phyloP scores from a whole-genome alignment of 2,113 vertebrate species.

The Trematomus loennbergii region DNA sequence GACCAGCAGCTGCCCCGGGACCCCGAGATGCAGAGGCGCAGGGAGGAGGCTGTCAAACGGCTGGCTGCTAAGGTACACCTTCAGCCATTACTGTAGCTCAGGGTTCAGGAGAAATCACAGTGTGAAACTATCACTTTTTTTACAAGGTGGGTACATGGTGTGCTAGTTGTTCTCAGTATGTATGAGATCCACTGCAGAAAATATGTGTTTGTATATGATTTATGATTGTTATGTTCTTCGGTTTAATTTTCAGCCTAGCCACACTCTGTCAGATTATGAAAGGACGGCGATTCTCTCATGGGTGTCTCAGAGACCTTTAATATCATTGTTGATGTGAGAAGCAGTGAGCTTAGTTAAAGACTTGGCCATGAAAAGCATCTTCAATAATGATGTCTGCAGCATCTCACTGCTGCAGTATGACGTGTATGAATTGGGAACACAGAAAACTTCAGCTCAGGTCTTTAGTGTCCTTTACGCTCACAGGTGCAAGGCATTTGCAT shows the following conservation, averaged over 20 bases:
- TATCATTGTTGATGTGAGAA: slow-evolving; percentile 41
- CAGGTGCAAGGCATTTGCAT: slow-evolving; percentile 13
- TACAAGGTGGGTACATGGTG: not conserved
- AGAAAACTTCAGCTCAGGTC: slow-evolving; percentile 7
- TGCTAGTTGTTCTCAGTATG: slow-evolving; percentile 41
- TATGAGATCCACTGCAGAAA: slow-evolving; percentile 42
- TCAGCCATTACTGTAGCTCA: not conserved
- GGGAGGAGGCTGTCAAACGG: slow-evolving; percentile 88
- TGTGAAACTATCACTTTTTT: too few relatives aligned
- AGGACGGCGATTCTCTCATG: slow-evolving; percentile 17
- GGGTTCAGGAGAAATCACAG: not conserved
- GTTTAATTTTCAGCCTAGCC: slow-evolving; percentile 22
- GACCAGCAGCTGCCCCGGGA: slow-evolving; percentile 73
- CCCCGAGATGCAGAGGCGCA: slow-evolving; percentile 84
- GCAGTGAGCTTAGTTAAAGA: slow-evolving; percentile 23
- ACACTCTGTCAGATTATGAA: slow-evolving; percentile 36
- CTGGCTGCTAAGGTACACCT: slow-evolving; percentile 91
- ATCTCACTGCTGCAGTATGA: slow-evolving; percentile 11
- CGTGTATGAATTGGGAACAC: not conserved
- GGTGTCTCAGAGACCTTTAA: slow-evolving; percentile 41
- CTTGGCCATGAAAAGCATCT: slow-evolving; percentile 10
- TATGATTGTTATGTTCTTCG: slow-evolving; percentile 47
- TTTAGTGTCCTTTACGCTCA: slow-evolving; percentile 30
- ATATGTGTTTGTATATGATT: slow-evolving; percentile 47
- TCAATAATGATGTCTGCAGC: slow-evolving; percentile 26